Base-by-base conservation (phyloP, 2,888 invertebrate genomes). In the Cryptosula pallasiana region DNA sequence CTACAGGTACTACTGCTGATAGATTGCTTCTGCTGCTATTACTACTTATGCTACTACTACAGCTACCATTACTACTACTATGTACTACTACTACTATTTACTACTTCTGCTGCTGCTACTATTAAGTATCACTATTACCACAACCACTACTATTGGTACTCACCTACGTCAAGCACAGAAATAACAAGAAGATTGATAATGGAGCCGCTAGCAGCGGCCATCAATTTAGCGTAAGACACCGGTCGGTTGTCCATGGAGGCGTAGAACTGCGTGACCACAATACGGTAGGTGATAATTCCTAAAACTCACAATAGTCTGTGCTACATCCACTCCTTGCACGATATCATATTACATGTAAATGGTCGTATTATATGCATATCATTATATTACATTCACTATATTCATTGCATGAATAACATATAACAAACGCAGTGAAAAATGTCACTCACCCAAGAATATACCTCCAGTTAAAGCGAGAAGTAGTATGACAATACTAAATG, bases 241-340 rank as follows among this genome's bases (percentile, higher is more conserved):
- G 58, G 71, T 25, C 35, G 57, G 20, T 75, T 74, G 35, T 80
- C 76, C 5, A 72, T 69, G 5, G 76, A 76, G n/a, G 77, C 77
- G 71, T 80, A 81, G 25, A 83, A 75, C 20, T 81, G 70, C 0
- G 79, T 78, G 0, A 80, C 91, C 90, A 85, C 83, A 72, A 88
- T 84, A 71, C 97, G 89, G 86, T 98, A 98, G 74, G 96, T 91
- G 72, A 98, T 95, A 25, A 98, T 94, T 27, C 95, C 95, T 70
- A 32, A 5, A 36, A 36, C 2, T 35, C 5, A 54, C 32, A 20
- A 25, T n/a, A n/a, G n/a, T n/a, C n/a, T n/a, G n/a, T n/a, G n/a
- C n/a, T n/a, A n/a, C n/a, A n/a, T n/a, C n/a, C n/a, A n/a, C n/a
- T n/a, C n/a, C n/a, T n/a, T n/a, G n/a, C n/a, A n/a, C n/a, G n/a